Percentiles rank a stretch among this genome's conserved stretches.
phyloP scores from a whole-genome alignment of 2,113 vertebrate species.

The Neomonachus schauinslandi region DNA sequence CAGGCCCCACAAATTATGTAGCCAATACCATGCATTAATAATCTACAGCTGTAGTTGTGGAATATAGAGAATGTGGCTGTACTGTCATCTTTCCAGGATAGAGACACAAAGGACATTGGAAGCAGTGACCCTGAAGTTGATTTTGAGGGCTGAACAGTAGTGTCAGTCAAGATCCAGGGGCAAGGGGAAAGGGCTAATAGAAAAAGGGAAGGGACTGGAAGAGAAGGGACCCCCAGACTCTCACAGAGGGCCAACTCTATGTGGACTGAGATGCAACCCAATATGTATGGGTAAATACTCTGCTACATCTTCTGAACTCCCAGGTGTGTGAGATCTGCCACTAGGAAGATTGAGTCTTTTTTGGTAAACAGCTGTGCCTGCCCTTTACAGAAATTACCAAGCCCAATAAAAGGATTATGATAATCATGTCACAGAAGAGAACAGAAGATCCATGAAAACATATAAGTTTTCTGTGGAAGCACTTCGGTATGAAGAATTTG shows the following conservation, averaged over 20 bases:
- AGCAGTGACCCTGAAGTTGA: not conserved
- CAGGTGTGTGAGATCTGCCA: not conserved
- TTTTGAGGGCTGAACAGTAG: not conserved
- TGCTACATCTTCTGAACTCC: not conserved
- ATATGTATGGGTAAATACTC: not conserved
- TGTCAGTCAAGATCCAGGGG: not conserved
- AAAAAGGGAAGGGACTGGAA: not conserved
- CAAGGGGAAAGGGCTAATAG: not conserved
- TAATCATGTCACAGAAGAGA: not conserved
- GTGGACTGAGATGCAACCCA: not conserved
- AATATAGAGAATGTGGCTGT: not conserved
- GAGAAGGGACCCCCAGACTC: not conserved
- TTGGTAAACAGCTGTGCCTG: not conserved
- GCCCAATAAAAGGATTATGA: not conserved
- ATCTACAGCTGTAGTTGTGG: not conserved
- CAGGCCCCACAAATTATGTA: not conserved
- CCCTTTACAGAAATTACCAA: not conserved
- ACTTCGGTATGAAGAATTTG: not conserved
- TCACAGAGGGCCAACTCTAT: not conserved
- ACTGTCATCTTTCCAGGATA: not conserved
- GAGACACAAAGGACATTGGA: not conserved
- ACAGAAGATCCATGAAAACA: not conserved
- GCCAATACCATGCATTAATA: not conserved
- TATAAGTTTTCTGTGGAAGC: constrained; percentile 19
- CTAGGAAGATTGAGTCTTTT: not conserved